Evolutionary conservation across 2,888 invertebrate species (phyloP).

Genomic region (Watsonalla cultraria): DNA sequence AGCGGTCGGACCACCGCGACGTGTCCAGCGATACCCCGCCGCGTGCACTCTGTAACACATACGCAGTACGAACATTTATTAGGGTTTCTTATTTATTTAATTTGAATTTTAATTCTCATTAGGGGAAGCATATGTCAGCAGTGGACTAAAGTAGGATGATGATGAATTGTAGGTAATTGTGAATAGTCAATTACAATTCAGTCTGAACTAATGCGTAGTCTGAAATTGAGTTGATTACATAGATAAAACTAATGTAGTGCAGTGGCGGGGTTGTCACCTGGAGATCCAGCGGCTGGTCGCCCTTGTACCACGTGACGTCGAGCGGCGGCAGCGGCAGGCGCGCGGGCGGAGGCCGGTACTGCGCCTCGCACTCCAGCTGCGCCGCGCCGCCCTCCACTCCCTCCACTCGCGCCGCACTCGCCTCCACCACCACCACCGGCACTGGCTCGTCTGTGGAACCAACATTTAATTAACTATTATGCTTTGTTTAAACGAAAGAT

Average conservation of each 20-base stretch:
- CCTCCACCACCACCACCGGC: slow-evolving; percentile 28
- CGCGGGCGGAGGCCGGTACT: slow-evolving; percentile 39
- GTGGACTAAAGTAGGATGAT: no score
- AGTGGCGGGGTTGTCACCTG: slow-evolving; percentile 25
- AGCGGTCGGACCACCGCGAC: slow-evolving; percentile 80
- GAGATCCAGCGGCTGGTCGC: slow-evolving; percentile 28
- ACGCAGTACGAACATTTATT: not conserved
- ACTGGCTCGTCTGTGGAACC: slow-evolving; percentile 25
- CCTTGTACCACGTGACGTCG: slow-evolving; percentile 43
- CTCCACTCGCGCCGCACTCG: slow-evolving; percentile 10
- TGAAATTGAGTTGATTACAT: not conserved
- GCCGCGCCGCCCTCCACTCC: slow-evolving; percentile 34
- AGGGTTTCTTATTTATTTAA: not conserved
- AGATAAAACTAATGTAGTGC: no score
- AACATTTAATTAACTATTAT: not conserved
- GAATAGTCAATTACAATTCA: no score
- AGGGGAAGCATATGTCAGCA: no score
- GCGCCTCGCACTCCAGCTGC: slow-evolving; percentile 53
- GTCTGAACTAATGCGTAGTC: no score
- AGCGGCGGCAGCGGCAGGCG: slow-evolving; percentile 42
- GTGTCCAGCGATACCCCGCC: slow-evolving; percentile 82
- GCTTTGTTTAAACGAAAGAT: no score
- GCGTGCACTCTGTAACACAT: slow-evolving; percentile 25
- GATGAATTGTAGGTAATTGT: no score
- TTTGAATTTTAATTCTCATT: no score